phyloP scores from a whole-genome alignment of 2,888 invertebrate species.

The Dascillus cervinus region DNA sequence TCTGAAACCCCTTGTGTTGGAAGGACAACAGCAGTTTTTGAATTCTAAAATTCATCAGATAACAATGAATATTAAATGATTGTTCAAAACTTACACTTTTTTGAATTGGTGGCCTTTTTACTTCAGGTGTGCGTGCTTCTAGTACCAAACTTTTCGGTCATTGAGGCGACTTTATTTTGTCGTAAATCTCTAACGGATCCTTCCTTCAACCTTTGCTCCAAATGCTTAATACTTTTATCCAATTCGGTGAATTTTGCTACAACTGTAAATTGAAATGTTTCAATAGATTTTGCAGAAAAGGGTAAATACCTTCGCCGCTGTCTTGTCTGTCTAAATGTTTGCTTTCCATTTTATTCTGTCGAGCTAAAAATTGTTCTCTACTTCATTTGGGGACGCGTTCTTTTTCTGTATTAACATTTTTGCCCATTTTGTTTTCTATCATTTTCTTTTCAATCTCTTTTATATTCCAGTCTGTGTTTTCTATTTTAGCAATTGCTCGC shows the following conservation, averaged over 20 bases:
- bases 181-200: slow-evolving; percentile 63
- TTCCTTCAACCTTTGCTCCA: slow-evolving; percentile 70
- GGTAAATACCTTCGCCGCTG: slow-evolving; percentile 45
- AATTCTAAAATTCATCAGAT: slow-evolving; percentile 49
- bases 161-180: slow-evolving; percentile 73
- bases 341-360: slow-evolving; percentile 63
- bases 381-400: slow-evolving; percentile 87
- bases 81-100: slow-evolving; percentile 52
- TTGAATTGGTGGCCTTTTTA: slow-evolving; percentile 34
- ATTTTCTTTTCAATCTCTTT: slow-evolving; percentile 87
- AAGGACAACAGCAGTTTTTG: slow-evolving; percentile 51
- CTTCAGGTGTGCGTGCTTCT: slow-evolving; percentile 48
- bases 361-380: slow-evolving; percentile 68
- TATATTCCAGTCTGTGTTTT: slow-evolving; percentile 85
- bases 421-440: slow-evolving; percentile 63
- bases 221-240: slow-evolving; percentile 61
- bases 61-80: neutral
- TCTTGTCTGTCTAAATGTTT: slow-evolving; percentile 54
- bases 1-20: slow-evolving; percentile 64
- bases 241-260: slow-evolving; percentile 64
- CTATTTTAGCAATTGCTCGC: slow-evolving; percentile 82
- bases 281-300: too few species aligned
- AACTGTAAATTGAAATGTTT: too few species aligned
- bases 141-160: slow-evolving; percentile 65
- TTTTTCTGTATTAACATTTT: slow-evolving; percentile 52